phyloP scores from a whole-genome alignment of 2,888 invertebrate species.

The Melikaiella ostensackeni region DNA sequence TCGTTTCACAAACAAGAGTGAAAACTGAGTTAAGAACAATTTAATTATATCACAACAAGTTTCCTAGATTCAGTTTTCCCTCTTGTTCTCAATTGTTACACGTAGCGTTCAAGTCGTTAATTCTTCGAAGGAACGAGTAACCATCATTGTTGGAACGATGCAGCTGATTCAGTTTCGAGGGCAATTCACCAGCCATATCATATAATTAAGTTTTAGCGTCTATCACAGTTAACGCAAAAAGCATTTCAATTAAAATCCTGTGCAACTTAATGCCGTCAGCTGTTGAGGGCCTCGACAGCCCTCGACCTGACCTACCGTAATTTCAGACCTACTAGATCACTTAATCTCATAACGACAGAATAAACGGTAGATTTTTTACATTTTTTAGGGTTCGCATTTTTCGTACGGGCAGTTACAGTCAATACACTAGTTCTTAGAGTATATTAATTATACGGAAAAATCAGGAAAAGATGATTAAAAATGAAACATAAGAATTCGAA shows the following conservation, averaged over 20 bases:
- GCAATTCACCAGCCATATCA: constrained; percentile 56
- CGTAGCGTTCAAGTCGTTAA: constrained; percentile 2
- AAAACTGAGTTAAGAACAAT: not conserved
- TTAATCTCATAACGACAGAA: constrained; percentile 5
- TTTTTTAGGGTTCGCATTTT: not conserved
- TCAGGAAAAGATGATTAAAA: not conserved
- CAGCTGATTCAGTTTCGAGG: constrained; percentile 24
- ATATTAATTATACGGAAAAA: not conserved
- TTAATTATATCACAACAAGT: not conserved
- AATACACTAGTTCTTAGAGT: constrained; percentile 16
- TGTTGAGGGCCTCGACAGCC: constrained; percentile 50
- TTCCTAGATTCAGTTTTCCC: not conserved
- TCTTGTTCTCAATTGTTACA: not conserved
- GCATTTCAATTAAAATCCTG: constrained; percentile 68
- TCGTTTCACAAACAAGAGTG: not conserved
- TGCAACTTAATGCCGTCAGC: constrained; percentile 65
- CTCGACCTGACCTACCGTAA: constrained; percentile 42
- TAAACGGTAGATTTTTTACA: not conserved
- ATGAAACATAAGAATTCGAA: not conserved
- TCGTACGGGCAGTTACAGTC: constrained; percentile 31
- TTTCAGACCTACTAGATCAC: constrained; percentile 21
- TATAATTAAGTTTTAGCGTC: constrained; percentile 65
- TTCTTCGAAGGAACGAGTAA: not conserved
- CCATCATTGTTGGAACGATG: constrained; percentile 21
- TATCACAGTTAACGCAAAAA: constrained; percentile 69